A percentile compares a stretch with the other conserved stretches of the same genome.
Conservation (phyloP, 1,140 invertebrate genomes). For the Phymastichus coffea region DNA sequence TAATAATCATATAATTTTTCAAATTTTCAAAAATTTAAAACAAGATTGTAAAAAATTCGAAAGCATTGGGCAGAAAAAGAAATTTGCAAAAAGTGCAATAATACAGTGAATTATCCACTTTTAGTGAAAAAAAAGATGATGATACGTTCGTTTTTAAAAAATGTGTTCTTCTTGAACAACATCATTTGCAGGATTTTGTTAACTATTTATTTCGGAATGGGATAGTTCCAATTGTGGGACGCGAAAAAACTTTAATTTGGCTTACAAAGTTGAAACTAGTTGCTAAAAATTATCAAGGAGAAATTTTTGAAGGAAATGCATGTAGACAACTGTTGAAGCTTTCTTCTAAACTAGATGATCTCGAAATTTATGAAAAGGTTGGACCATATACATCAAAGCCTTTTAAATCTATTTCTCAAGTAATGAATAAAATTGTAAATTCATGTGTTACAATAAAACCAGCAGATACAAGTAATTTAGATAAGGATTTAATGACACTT, state of each 20-base stretch:
- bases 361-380: too few species aligned
- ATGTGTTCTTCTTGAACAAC: conserved; percentile 19
- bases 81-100: background rate
- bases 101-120: background rate
- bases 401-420: background rate
- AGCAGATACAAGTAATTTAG: background rate
- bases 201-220: conserved; percentile 26
- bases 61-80: background rate
- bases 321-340: conserved; percentile 13
- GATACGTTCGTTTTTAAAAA: conserved; percentile 1
- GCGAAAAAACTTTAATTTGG: conserved; percentile 15
- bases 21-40: too few species aligned
- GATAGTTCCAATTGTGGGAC: conserved; percentile 10
- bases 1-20: too few species aligned
- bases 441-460: background rate
- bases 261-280: conserved; percentile 14
- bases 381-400: background rate
- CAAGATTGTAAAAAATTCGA: too few species aligned
- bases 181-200: conserved; percentile 22
- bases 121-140: background rate
- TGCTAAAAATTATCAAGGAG: conserved; percentile 26
- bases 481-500: background rate
- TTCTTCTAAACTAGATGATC: conserved; percentile 7
- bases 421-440: conserved; percentile 1
- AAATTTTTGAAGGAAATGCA: too few species aligned